phyloP scores from a whole-genome alignment of 2,113 vertebrate genomes.

The Eubucco bourcierii region DNA sequence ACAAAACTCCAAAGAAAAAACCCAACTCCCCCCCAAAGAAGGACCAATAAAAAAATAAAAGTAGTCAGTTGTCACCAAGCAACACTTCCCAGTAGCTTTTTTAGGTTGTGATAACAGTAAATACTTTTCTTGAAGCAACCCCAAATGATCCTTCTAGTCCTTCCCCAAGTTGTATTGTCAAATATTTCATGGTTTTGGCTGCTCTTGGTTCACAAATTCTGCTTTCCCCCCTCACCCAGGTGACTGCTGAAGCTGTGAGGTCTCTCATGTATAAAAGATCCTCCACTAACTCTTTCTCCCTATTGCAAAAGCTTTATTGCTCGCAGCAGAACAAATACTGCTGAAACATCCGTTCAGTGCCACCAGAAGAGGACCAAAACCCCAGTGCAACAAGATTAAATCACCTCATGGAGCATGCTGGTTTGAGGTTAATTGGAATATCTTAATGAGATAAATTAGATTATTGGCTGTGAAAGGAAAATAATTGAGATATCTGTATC shows the following conservation, averaged over 20 bases:
- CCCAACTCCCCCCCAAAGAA: too few relatives aligned
- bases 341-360: background rate
- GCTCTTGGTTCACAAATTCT: background rate
- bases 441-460: too few relatives aligned
- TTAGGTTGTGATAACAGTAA: too few relatives aligned
- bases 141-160: background rate
- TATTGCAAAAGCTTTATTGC: background rate
- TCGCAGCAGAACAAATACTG: background rate
- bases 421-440: too few relatives aligned
- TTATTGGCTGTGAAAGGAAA: too few relatives aligned
- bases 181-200: background rate
- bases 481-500: too few relatives aligned
- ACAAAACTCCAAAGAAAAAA: too few relatives aligned
- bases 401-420: too few relatives aligned
- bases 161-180: background rate
- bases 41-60: background rate
- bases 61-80: background rate
- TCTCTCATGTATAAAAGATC: background rate
- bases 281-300: background rate
- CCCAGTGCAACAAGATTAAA: background rate
- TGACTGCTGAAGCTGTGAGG: background rate
- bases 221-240: background rate
- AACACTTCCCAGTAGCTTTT: background rate
- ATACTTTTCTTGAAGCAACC: background rate
- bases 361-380: background rate